Evolutionary conservation across 2,113 vertebrate genomes (phyloP).

Genomic region (Natator depressus): DNA sequence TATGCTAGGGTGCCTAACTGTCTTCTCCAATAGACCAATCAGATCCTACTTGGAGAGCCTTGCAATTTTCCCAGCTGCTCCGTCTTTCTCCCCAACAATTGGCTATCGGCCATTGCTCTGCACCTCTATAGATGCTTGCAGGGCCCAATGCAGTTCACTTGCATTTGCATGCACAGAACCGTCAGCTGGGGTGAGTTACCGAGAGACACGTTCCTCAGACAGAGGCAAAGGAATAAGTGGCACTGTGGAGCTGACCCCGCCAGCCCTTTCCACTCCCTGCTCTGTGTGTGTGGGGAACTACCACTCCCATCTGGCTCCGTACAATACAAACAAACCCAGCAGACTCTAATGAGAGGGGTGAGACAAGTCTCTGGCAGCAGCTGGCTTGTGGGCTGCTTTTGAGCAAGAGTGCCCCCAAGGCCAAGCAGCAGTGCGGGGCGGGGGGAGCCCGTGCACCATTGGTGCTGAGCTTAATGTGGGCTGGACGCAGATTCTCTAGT

Average conservation of each 20-base stretch:
- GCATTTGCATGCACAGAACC: neutral
- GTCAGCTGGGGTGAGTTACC: neutral
- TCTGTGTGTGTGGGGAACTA: neutral
- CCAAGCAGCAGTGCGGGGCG: neutral
- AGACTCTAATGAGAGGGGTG: neutral
- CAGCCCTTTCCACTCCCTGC: neutral
- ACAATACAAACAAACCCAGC: neutral
- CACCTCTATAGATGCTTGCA: neutral
- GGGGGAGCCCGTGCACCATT: neutral
- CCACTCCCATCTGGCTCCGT: neutral
- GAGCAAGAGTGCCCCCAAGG: neutral
- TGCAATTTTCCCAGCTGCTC: neutral
- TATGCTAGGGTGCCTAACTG: neutral
- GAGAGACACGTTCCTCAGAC: neutral
- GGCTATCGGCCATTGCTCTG: neutral
- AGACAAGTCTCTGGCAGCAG: too few species aligned
- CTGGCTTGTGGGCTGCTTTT: neutral
- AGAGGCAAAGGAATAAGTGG: neutral
- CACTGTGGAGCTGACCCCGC: neutral
- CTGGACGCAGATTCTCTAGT: neutral
- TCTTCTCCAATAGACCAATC: neutral
- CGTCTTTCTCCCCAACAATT: neutral
- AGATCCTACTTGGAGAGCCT: neutral
- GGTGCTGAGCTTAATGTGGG: neutral
- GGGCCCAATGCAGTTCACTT: neutral